Percentiles rank a stretch among this genome's conserved stretches.
Conservation (phyloP, 2,113 vertebrate species). For the Chunga burmeisteri region DNA sequence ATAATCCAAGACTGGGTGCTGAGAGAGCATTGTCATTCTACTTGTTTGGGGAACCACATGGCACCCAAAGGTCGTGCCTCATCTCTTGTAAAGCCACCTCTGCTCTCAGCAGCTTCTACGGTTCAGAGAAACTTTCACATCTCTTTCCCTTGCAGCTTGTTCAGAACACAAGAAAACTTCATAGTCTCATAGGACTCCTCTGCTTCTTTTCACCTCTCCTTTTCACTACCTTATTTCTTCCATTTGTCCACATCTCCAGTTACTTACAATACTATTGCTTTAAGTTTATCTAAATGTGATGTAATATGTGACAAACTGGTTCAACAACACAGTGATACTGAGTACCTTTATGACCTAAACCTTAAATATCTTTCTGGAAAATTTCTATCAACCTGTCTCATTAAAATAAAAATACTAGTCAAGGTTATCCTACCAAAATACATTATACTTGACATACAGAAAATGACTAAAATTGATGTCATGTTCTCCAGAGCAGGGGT, state of each 20-base stretch:
- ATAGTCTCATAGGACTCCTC: accelerated
- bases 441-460: not conserved
- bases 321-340: not conserved
- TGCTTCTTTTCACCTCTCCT: not conserved
- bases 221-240: not conserved
- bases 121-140: not conserved
- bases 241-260: not conserved
- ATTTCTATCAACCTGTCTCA: not conserved
- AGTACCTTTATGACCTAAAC: not conserved
- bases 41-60: not conserved
- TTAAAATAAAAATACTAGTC: not conserved
- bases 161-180: not conserved
- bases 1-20: not conserved
- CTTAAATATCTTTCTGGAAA: not conserved
- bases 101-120: not conserved
- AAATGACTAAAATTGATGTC: not conserved
- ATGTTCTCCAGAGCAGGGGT: not conserved
- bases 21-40: not conserved
- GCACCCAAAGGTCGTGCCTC: not conserved
- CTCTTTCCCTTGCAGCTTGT: not conserved
- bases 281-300: not conserved
- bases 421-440: not conserved
- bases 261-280: not conserved
- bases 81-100: not conserved
- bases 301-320: not conserved